Evolutionary conservation across 2,888 invertebrate genomes (phyloP), one percentile per base, ranked within the genome.

Genomic region (Stegana nigrithorax): DNA sequence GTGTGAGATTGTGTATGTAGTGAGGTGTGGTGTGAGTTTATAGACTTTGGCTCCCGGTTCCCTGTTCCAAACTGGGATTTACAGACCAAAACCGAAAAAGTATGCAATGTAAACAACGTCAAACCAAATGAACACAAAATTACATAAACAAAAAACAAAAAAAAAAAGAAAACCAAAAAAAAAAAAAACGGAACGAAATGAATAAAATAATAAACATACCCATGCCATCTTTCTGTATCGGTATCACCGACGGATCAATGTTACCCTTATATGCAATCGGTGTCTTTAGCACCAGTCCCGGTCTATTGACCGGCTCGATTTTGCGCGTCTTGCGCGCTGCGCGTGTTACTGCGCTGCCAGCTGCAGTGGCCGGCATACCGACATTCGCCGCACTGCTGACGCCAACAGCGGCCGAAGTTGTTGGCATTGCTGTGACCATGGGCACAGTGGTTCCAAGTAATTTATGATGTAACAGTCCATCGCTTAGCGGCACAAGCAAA

Each of bases 171-270:
- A 47, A 7, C 21, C 12, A 36, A 51, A 55, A 36, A 32, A 10
- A 45, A 36, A 55, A 8, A 12, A 62, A 62, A 67, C 19, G 45
- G 59, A n/a, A n/a, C n/a, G n/a, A n/a, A n/a, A n/a, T n/a, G n/a
- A n/a, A 62, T 65, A 70, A 67, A 56, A 63, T 67, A 68, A 73
- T 77, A 73, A 79, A 86, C 90, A 89, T 87, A 94, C 95, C 94
- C 88, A 94, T 95, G 86, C 93, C 94, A 85, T 95, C 94, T 86
- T 92, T 93, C 85, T 92, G 91, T 81, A 95, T 92, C 60, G 95
- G 95, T 86, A 95, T 91, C 80, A 94, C 93, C 68, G 93, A 92
- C 65, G 93, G 90, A 87, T 95, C 94, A 61, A 92, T 91, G 83
- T 91, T 91, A 77, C 91, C 90, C 82, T 92, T 91, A 86, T 92